A percentile compares a stretch with the other conserved stretches of the same genome.
phyloP scores from a whole-genome alignment of 2,797 vertebrate genomes.

The Brotula barbata region DNA sequence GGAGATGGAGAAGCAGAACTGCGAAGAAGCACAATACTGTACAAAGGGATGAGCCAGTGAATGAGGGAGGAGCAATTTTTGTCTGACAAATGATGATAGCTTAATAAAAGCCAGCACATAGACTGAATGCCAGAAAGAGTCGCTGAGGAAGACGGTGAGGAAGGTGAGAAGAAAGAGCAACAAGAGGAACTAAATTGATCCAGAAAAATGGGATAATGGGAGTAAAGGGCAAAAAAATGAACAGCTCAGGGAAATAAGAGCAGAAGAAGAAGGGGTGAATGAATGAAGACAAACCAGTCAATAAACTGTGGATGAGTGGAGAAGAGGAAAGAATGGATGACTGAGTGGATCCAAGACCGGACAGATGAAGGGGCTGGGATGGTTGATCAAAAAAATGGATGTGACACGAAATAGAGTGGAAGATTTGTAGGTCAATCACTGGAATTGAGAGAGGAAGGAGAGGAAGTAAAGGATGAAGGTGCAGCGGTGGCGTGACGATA shows the following conservation, averaged over 20 bases:
- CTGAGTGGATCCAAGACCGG: not conserved
- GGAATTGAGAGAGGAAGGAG: not conserved
- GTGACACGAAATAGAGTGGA: constrained; percentile 5
- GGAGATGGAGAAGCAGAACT: constrained; percentile 7
- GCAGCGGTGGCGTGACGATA: not conserved
- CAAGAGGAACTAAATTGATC: not conserved
- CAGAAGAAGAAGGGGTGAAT: not conserved
- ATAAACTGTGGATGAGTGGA: constrained; percentile 13
- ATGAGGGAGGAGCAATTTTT: constrained; percentile 19
- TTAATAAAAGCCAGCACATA: constrained; percentile 4
- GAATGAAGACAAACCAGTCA: constrained; percentile 5
- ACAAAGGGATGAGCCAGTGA: constrained; percentile 5
- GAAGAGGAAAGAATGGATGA: not conserved
- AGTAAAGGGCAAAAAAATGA: not conserved
- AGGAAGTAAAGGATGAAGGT: constrained; percentile 1
- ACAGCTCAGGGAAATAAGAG: not conserved
- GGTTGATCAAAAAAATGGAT: not conserved
- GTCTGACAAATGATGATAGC: constrained; percentile 37
- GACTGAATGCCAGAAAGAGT: constrained; percentile 3
- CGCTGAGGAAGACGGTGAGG: constrained; percentile 8
- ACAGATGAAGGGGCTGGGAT: not conserved
- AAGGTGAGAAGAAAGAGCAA: not conserved
- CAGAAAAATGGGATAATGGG: not conserved
- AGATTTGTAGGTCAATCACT: constrained; percentile 13
- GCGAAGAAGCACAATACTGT: constrained; percentile 1